Conservation (phyloP, 2,888 invertebrate genomes). For the Agapetus fuscipes region DNA sequence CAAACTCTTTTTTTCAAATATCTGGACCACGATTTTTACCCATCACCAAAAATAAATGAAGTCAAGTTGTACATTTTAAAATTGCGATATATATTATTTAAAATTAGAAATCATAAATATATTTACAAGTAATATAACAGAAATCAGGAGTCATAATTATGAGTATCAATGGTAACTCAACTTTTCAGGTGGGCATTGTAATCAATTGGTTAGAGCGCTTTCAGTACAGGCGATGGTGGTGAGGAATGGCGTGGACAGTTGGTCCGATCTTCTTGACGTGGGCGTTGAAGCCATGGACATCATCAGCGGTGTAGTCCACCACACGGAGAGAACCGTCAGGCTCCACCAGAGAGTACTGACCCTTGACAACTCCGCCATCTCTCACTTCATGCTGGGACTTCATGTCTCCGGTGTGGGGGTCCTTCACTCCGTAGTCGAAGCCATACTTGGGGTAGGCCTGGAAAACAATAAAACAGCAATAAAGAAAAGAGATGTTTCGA, state of each 20-base stretch:
- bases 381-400: slow-evolving; percentile 16
- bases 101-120: too few species aligned
- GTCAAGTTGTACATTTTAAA: too few species aligned
- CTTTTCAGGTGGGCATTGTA: too few species aligned
- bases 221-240: background rate
- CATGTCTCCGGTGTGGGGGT: slow-evolving; percentile 16
- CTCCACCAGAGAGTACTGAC: slow-evolving; percentile 20
- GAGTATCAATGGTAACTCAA: too few species aligned
- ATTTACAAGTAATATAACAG: too few species aligned
- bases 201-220: too few species aligned
- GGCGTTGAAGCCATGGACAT: slow-evolving; percentile 18
- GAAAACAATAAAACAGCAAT: background rate
- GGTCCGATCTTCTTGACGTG: slow-evolving; percentile 19
- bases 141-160: too few species aligned
- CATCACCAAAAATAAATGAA: too few species aligned
- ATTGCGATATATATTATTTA: too few species aligned
- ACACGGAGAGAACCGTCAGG: slow-evolving; percentile 19
- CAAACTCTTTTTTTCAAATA: too few species aligned
- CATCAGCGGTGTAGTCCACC: slow-evolving; percentile 19
- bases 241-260: slow-evolving; percentile 8
- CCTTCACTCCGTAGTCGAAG: slow-evolving; percentile 15
- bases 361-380: slow-evolving; percentile 16
- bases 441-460: slow-evolving; percentile 15
- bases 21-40: too few species aligned
- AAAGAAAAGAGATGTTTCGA: too few species aligned